Evolutionary conservation across 1,140 invertebrate genomes (phyloP), one percentile per base, ranked within the genome.

Genomic region (Andricus grossulariae): DNA sequence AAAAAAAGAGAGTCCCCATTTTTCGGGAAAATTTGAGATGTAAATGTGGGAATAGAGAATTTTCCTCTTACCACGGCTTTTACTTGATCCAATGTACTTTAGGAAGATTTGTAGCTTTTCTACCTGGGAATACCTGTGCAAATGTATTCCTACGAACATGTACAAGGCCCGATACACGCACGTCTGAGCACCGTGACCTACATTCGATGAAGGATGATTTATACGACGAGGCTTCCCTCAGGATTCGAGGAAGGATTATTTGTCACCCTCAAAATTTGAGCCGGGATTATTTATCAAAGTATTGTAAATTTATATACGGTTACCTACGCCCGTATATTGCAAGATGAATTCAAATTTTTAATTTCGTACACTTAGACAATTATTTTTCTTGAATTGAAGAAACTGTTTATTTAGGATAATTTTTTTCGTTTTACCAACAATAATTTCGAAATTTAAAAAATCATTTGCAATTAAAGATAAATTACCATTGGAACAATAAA

Each of bases 141-240:
- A 66, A 66, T 45, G n/a, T 39, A 13, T 66, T 66, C 57, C 57
- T 25, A 39, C 21, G 57, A 66, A 25, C 57, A 39, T 66, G 57
- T 39, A 32, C 12, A 13, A 39, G 57, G 19, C 25, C 57, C 39
- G 13, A 32, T 18, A 66, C 25, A 66, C 25, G 32, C 60, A 66
- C 60, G 60, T 39, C 60, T 66, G 16, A 66, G 60, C 60, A 39
- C 12, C 32, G 32, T 66, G 60, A 66, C 60, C 60, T 66, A 66
- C 25, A 66, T 66, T 66, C 57, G 57, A 39, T 66, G 57, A 39
- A 39, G 39, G 50, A 52, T 71, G 74, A 76, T 76, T 71, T 71
- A 71, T 71, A 51, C 50, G 74, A 51, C 11, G 32, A 71, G 49
- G 51, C 18, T 75, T 50, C 32, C 50, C 60, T 32, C 15, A 66